A percentile compares a stretch with the other conserved stretches of the same genome.
Evolutionary conservation across 2,888 invertebrate genomes (phyloP).

Genomic region (Tetragonula carbonaria): DNA sequence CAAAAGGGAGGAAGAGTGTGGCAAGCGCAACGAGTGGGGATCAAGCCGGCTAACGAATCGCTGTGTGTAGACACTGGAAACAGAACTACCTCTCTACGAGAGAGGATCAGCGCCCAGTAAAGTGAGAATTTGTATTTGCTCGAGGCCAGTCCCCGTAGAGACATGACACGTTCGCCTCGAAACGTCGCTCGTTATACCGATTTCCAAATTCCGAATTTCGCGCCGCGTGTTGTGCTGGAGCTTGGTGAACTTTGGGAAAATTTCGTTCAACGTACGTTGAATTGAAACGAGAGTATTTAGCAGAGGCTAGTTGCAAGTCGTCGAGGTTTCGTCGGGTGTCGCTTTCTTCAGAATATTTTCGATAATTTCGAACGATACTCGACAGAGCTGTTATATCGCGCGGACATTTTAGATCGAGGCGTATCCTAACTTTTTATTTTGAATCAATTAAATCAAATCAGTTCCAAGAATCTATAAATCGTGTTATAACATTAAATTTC

Average conservation of each 20-base stretch:
- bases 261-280: background rate
- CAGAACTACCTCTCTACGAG: constrained; percentile 65
- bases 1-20: constrained; percentile 5
- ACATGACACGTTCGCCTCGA: constrained; percentile 12
- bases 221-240: no score
- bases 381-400: no score
- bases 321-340: background rate
- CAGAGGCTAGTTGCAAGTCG: background rate
- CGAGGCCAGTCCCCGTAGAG: constrained; percentile 9
- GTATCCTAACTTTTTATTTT: no score
- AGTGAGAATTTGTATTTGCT: constrained; percentile 51
- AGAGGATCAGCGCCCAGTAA: constrained; percentile 17
- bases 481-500: no score
- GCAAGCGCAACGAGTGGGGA: constrained; percentile 52
- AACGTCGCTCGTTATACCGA: constrained; percentile 33
- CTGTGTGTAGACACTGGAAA: constrained; percentile 59
- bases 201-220: background rate
- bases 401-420: no score
- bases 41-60: constrained; percentile 48
- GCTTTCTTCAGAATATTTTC: background rate
- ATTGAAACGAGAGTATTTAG: background rate
- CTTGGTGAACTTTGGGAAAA: background rate
- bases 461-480: no score
- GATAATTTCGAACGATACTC: background rate
- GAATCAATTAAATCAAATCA: no score